Evolutionary conservation across 1,140 invertebrate genomes (phyloP), one percentile per base, ranked within the genome.

Genomic region (Hyposmocoma kahamanoa): DNA sequence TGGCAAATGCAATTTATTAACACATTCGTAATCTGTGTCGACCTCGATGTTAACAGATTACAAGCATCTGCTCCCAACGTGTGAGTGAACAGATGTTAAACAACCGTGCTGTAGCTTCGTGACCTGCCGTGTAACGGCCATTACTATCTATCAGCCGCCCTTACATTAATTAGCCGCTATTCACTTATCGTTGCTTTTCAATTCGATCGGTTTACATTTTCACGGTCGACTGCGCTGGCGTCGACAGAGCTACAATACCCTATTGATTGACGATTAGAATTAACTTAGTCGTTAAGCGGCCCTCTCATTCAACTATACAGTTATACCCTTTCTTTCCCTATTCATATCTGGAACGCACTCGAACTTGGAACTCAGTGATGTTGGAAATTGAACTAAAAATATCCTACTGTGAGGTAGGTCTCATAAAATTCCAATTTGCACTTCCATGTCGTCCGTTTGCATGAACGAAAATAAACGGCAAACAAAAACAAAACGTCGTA

Each of bases 171-270:
- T 73, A 75, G 67, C 36, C 41, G 56, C 68, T 73, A 78, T 78
- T 77, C 69, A 77, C 59, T 71, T 72, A 70, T 74, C 71, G 56
- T 61, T 67, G 52, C 64, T 59, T 72, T 72, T 62, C 62, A 52
- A 65, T 70, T 55, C 58, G 51, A 67, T 72, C 67, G 59, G 59
- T 62, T 68, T 69, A 66, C 59, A 62, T 74, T 75, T 72, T 62
- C 62, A 73, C 62, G 70, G 45, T 66, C 42, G 54, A 46, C 6
- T 67, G 59, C 56, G 56, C 68, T 42, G 47, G 50, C 63, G 68
- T 60, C 53, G 61, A 59, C 56, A 53, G 41, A 43, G 38, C 52
- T 53, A 64, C 57, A 69, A 64, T 66, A 46, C 24, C 44, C 51
- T 46, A 53, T 64, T 59, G 61, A 62, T 64, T 44, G 43, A 62